Percentiles rank a stretch among this genome's conserved stretches.
Conservation (phyloP, 2,113 vertebrate genomes). For the Plestiodon gilberti region DNA sequence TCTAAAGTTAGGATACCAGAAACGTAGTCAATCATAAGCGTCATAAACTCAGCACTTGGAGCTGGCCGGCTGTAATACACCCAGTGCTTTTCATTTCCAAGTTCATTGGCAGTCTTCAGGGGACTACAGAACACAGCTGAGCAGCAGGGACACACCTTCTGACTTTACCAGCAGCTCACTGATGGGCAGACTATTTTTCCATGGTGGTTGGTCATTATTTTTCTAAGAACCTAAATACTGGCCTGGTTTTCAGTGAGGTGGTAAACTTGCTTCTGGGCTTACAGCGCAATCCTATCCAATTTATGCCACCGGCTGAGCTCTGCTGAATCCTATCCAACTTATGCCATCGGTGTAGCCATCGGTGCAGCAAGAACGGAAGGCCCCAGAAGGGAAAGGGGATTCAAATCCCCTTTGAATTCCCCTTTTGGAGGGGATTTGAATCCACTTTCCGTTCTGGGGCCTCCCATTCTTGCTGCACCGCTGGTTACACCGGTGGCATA, state of each 20-base stretch:
- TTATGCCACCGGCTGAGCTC: too few species aligned
- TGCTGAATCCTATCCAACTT: too few species aligned
- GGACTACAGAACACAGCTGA: background rate
- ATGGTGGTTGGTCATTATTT: background rate
- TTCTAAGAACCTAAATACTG: background rate
- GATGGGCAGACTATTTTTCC: background rate
- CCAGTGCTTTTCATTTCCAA: background rate
- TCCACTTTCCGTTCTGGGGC: too few species aligned
- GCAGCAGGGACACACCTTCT: background rate
- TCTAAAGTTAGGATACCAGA: constrained; percentile 19
- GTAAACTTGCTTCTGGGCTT: background rate
- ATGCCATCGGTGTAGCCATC: too few species aligned
- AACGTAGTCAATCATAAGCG: constrained; percentile 31
- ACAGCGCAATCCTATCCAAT: too few species aligned
- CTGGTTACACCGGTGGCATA: too few species aligned
- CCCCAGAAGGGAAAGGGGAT: too few species aligned
- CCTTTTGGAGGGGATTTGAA: too few species aligned
- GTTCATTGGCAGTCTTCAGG: background rate
- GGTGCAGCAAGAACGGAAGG: too few species aligned
- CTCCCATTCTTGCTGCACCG: too few species aligned
- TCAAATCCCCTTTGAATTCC: too few species aligned
- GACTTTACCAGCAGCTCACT: background rate
- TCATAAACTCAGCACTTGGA: background rate
- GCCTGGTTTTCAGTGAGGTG: background rate
- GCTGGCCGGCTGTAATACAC: background rate